These are phyloP conservation scores for Anoplophora glabripennis DNA, from an alignment of 1,140 invertebrate species.

Conservation along the genomic window DNA sequence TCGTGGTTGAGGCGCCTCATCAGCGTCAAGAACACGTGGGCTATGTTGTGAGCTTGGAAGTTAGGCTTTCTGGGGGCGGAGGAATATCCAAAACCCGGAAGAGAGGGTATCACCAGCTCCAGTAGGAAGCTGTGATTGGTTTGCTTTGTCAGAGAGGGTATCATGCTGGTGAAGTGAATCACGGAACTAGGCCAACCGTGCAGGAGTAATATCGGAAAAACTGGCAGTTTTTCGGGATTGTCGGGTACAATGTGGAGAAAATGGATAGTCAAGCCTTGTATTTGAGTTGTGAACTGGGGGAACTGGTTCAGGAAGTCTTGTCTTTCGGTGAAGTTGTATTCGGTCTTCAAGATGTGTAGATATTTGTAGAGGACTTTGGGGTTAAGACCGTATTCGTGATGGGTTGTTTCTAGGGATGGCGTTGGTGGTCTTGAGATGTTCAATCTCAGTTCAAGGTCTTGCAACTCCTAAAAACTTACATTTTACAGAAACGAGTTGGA, in stretches of 20 bases:
- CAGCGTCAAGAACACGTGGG: slow-evolving; percentile 72
- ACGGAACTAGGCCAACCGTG: slow-evolving; percentile 92
- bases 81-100: slow-evolving; percentile 50
- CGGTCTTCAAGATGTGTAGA: slow-evolving; percentile 56
- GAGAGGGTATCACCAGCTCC: slow-evolving; percentile 16
- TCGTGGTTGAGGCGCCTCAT: slow-evolving; percentile 75
- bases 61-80: slow-evolving; percentile 64
- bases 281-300: slow-evolving; percentile 57
- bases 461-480: slow-evolving; percentile 43
- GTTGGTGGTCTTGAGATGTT: slow-evolving; percentile 41
- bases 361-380: slow-evolving; percentile 52
- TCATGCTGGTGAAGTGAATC: slow-evolving; percentile 79
- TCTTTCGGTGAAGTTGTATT: slow-evolving; percentile 59
- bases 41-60: slow-evolving; percentile 60
- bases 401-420: slow-evolving; percentile 50
- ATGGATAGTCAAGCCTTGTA: slow-evolving; percentile 67
- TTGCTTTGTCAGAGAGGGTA: slow-evolving; percentile 51
- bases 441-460: slow-evolving; percentile 50
- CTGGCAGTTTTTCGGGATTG: slow-evolving; percentile 54
- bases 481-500: too few species aligned
- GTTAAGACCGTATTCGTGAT: slow-evolving; percentile 60
- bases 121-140: not conserved
- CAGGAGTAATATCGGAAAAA: slow-evolving; percentile 70
- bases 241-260: slow-evolving; percentile 64
- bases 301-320: slow-evolving; percentile 56